A percentile compares a stretch with the other conserved stretches of the same genome.
Evolutionary conservation across 2,888 invertebrate species (phyloP).

Genomic region (Harmothoe impar): DNA sequence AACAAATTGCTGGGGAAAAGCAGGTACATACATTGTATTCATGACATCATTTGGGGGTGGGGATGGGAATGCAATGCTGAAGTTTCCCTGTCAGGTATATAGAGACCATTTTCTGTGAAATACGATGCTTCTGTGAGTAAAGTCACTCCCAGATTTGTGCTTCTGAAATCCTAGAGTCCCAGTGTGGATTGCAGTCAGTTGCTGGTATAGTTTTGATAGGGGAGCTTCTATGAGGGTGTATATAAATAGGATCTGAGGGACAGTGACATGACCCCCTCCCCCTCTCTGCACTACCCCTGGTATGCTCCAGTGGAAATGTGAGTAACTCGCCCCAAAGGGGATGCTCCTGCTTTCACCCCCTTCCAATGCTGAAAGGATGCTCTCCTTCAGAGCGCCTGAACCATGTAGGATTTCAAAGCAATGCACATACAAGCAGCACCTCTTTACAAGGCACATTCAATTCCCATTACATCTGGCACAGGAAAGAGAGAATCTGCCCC

Average conservation of each 20-base stretch:
- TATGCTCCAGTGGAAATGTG: background rate
- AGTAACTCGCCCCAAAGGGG: background rate
- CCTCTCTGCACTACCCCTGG: background rate
- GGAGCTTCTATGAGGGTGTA: background rate
- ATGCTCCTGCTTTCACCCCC: background rate
- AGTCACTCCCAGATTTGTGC: no score
- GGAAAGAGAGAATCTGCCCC: background rate
- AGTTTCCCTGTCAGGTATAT: no score
- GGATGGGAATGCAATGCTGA: no score
- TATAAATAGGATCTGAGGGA: conserved; percentile 15
- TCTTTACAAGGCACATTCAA: background rate
- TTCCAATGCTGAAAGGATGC: background rate
- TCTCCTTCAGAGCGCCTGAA: background rate
- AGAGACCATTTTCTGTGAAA: no score
- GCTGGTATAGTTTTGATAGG: no score
- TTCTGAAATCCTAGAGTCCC: no score
- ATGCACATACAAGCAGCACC: background rate
- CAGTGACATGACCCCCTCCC: background rate
- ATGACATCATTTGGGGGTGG: no score
- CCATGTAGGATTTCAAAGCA: conserved; percentile 30
- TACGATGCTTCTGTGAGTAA: no score
- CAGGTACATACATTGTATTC: no score
- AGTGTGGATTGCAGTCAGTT: no score
- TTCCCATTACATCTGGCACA: background rate
- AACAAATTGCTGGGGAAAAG: no score